Base-by-base conservation (phyloP, 1,140 invertebrate species). In the Drosophila azteca region DNA sequence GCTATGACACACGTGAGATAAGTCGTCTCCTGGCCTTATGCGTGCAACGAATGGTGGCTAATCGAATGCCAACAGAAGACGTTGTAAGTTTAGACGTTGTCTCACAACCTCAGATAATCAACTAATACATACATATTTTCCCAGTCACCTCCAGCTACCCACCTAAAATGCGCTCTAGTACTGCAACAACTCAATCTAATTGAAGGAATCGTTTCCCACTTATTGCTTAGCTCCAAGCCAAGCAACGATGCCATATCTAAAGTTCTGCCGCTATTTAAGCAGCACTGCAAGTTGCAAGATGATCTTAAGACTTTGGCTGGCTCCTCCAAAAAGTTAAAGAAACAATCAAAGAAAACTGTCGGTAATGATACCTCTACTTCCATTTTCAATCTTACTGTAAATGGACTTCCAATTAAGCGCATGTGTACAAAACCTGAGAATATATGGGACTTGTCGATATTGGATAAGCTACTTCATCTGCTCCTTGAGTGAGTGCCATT, bases 151-250 rank as follows among this genome's bases (percentile, higher is more conserved):
- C 75, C 82, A 48, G 78, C 63, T 31, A 88, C 82, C 5, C 88
- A 74, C 49, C 35, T 74, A 0, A 91, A 91, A 53, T 89, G 81
- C n/a, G 80, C 76, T 7, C 53, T 88, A 3, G 50, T 90, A 15
- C 62, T 77, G 49, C 87, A 91, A 52, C 87, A 91, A 58, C 20
- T 91, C 1, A 91, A 91, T 54, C 77, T 90, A 2, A 83, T 91
- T 15, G 90, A 91, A 48, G 83, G 85, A 13, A 60, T 91, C 6
- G 90, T 91, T 41, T 54, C 85, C 3, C 82, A 90, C 35, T 29
- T 73, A 6, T 13, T 91, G 31, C 60, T 90, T 0, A 73, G 51
- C 6, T 82, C 87, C 0, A 84, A 90, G n/a, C 59, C 69, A 24
- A 63, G n/a, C 17, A 90, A 90, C 45, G 73, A 88, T 68, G 54